Evolutionary conservation across 2,113 vertebrate genomes (phyloP).

Genomic region (Bubo scandiacus): DNA sequence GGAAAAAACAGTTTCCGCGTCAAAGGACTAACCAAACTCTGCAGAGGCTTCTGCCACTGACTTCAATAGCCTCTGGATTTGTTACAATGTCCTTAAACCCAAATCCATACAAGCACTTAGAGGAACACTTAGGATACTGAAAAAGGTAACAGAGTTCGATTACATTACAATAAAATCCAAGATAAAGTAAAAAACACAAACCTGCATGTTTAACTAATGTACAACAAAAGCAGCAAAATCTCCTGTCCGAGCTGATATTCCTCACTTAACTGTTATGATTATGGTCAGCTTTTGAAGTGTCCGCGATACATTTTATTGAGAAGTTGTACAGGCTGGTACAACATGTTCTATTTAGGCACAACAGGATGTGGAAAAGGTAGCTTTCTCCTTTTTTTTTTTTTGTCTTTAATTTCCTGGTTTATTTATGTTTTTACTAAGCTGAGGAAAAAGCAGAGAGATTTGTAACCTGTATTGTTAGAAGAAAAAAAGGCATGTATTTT

Average conservation of each 20-base stretch:
- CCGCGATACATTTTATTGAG: not conserved
- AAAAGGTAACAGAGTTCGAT: constrained; percentile 17
- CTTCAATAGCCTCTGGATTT: not conserved
- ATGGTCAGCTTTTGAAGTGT: constrained; percentile 35
- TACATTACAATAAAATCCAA: constrained; percentile 26
- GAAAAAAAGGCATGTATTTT: not conserved
- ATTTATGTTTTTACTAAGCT: constrained; percentile 33
- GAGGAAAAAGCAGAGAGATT: not conserved
- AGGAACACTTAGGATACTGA: not conserved
- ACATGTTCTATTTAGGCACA: not conserved
- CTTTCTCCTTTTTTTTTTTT: not conserved
- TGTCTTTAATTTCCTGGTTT: constrained; percentile 33
- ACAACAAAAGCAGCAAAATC: constrained; percentile 35
- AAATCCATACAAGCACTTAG: constrained; percentile 8
- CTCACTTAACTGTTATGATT: constrained; percentile 40
- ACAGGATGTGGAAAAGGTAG: not conserved
- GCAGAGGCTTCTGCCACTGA: not conserved
- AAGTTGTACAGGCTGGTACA: not conserved
- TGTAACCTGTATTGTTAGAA: not conserved
- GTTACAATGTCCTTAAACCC: not conserved
- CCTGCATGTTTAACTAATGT: not conserved
- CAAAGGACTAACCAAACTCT: not conserved
- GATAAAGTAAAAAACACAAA: constrained; percentile 33
- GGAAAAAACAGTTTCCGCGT: not conserved
- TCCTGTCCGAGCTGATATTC: constrained; percentile 9